Evolutionary conservation across 2,797 vertebrate genomes (phyloP).

Genomic region (Scolopax rusticola): DNA sequence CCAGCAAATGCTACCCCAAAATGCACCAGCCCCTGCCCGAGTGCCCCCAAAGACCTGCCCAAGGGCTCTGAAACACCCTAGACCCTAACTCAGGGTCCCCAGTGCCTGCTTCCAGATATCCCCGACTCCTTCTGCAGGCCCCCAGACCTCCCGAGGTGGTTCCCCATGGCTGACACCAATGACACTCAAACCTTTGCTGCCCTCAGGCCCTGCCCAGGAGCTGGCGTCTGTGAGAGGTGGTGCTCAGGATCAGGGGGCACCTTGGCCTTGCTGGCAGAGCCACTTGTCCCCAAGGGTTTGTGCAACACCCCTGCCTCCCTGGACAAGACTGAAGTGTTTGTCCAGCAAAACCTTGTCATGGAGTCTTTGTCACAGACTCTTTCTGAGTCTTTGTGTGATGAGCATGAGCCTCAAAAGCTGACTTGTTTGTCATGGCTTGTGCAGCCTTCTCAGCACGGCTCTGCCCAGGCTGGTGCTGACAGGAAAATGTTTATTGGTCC

Average conservation of each 20-base stretch:
- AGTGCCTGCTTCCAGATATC: neutral
- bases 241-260: neutral
- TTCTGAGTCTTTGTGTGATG: neutral
- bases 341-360: neutral
- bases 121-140: neutral
- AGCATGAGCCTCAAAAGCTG: neutral
- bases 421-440: neutral
- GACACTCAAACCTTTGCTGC: neutral
- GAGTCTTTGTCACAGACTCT: neutral
- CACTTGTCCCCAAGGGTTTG: rapidly evolving
- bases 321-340: neutral
- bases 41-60: too few relatives aligned
- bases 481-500: neutral
- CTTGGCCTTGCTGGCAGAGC: neutral
- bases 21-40: neutral
- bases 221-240: neutral
- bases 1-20: neutral
- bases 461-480: neutral
- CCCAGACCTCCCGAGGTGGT: neutral
- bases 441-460: neutral
- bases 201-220: neutral
- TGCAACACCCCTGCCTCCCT: neutral
- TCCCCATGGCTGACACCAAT: neutral
- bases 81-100: neutral
- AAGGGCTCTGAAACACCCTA: neutral